Percentiles rank a stretch among this genome's conserved stretches.
Conservation (phyloP, 2,113 vertebrate genomes). For the Telmatochromis bifrenatus region DNA sequence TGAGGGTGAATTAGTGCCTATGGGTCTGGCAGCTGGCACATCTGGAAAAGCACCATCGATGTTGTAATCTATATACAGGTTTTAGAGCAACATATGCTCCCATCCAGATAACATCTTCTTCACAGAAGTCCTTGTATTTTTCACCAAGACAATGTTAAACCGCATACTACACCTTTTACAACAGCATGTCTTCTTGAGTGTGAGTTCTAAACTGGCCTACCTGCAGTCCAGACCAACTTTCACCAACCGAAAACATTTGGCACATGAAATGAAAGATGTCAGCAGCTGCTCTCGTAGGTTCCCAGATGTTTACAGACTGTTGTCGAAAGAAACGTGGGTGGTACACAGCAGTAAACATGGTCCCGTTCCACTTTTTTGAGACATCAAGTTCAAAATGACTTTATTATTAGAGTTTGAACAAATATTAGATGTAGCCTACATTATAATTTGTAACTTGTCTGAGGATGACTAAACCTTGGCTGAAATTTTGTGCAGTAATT, state of each 20-base stretch:
- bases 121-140: neutral
- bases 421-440: neutral
- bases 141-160: neutral
- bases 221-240: neutral
- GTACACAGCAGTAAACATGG: neutral
- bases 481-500: neutral
- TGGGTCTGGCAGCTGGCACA: neutral
- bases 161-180: neutral
- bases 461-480: neutral
- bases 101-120: neutral
- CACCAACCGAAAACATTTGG: neutral
- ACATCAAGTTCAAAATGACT: neutral
- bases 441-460: neutral
- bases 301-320: neutral
- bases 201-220: neutral
- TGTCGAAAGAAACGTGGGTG: neutral
- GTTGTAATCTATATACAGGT: neutral
- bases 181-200: neutral
- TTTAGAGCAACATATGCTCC: neutral
- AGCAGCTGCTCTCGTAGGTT: neutral
- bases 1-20: neutral
- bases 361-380: neutral
- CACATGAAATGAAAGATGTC: neutral
- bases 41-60: neutral
- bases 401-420: neutral